Evolutionary conservation across 2,113 vertebrate genomes (phyloP).

Genomic region (Cheirogaleus medius): DNA sequence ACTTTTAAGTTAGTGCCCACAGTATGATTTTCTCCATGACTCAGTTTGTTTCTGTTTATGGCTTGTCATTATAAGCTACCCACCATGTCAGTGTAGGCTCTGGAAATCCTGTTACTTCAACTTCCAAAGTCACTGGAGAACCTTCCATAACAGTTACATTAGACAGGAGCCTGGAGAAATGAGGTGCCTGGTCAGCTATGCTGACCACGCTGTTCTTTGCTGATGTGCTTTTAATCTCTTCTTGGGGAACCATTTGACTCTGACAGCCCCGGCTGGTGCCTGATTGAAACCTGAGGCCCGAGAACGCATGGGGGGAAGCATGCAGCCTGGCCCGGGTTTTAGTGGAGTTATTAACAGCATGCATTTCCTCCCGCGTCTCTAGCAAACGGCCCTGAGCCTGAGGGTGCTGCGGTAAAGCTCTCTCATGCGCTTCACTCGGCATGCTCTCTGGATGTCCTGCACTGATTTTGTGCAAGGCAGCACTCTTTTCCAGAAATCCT

Average conservation of each 20-base stretch:
- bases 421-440: slow-evolving; percentile 78
- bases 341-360: slow-evolving; percentile 86
- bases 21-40: slow-evolving; percentile 4
- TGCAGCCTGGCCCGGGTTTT: slow-evolving; percentile 88
- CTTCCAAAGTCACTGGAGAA: slow-evolving; percentile 95
- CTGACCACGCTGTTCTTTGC: slow-evolving; percentile 87
- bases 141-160: slow-evolving; percentile 93
- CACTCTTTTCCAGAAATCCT: slow-evolving; percentile 77
- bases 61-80: slow-evolving; percentile 93
- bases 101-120: slow-evolving; percentile 94
- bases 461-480: slow-evolving; percentile 79
- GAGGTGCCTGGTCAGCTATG: slow-evolving; percentile 87
- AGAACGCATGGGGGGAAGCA: slow-evolving; percentile 87
- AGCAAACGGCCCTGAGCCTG: slow-evolving; percentile 80
- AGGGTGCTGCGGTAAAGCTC: slow-evolving; percentile 75
- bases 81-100: slow-evolving; percentile 96
- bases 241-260: slow-evolving; percentile 86
- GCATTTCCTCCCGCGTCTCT: slow-evolving; percentile 87
- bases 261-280: slow-evolving; percentile 86
- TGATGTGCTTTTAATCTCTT: slow-evolving; percentile 90
- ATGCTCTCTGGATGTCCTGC: slow-evolving; percentile 76
- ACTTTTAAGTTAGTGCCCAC: slow-evolving; percentile 54
- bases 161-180: slow-evolving; percentile 92
- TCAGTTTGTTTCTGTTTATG: slow-evolving; percentile 59
- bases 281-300: slow-evolving; percentile 83